Evolutionary conservation across 2,888 invertebrate species (phyloP).

Genomic region (Melikaiella ostensackeni): DNA sequence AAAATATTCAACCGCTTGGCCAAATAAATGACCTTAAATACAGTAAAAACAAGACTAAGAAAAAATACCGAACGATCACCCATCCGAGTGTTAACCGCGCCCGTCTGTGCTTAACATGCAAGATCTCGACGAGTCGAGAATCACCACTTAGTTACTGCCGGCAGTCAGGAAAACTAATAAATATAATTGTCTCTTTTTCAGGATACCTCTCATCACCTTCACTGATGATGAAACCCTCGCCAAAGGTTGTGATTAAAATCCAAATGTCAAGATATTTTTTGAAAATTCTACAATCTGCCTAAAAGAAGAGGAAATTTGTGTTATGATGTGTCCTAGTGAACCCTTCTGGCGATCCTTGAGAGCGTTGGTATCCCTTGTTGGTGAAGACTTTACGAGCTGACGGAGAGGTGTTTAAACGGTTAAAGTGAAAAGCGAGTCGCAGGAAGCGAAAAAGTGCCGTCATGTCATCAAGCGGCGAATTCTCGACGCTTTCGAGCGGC

Average conservation of each 20-base stretch:
- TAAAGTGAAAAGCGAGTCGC: slow-evolving; percentile 12
- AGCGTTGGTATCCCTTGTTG: neutral
- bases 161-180: too few species aligned
- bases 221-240: slow-evolving; percentile 1
- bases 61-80: too few species aligned
- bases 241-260: slow-evolving; percentile 10
- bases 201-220: neutral
- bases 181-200: slow-evolving; percentile 5
- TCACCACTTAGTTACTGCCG: too few species aligned
- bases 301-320: slow-evolving; percentile 4
- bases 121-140: too few species aligned
- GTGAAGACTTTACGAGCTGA: slow-evolving; percentile 27
- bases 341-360: slow-evolving; percentile 27
- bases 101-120: too few species aligned
- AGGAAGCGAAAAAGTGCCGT: slow-evolving; percentile 40
- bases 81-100: too few species aligned
- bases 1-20: too few species aligned
- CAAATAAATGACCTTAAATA: too few species aligned
- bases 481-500: slow-evolving; percentile 74
- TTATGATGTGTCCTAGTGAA: slow-evolving; percentile 37
- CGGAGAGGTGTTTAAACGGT: slow-evolving; percentile 6
- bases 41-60: too few species aligned
- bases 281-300: neutral
- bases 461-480: slow-evolving; percentile 75
- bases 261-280: neutral